Base-by-base conservation (phyloP, 2,113 vertebrate genomes). In the Himantopus leucocephalus region DNA sequence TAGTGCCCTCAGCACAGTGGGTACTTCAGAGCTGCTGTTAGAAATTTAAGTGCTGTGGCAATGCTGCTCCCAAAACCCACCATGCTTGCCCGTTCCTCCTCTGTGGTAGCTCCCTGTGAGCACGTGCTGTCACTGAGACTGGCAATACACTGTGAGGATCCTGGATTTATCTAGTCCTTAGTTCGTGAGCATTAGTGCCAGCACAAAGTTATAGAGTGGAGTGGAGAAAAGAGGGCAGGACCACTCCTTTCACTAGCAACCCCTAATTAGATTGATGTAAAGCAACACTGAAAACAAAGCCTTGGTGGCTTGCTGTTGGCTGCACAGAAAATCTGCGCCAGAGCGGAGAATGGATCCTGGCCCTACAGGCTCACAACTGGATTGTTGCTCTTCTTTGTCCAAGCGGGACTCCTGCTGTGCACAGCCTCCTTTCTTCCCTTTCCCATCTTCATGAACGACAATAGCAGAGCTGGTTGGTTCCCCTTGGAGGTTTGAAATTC, bases 151-250 rank as follows among this genome's bases (percentile, higher is more conserved):
- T 5, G 19, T 0, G 1, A 23, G 39, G 3, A 17, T 14, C 58
- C 70, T 7, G 3, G 2, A 5, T 2, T 5, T 5, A 0, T 5
- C 5, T 0, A 0, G 4, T 12, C 27, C 18, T 20, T 8, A 6
- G 19, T 8, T 19, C 0, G 2, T 9, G 39, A 75, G 62, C 4
- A 1, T 6, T 45, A 29, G 45, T 1, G 1, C 35, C 56, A 26
- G 0, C 17, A 2, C 14, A 3, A 0, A 6, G 2, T 1, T 13
- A 37, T 37, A 37, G 37, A 37, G 5, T 1, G 14, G 43, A 24
- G 26, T 2, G 23, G 41, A 53, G 68, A 8, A 20, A 3, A 7
- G 43, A 8, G 27, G 43, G 5, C 41, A 32, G 63, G 21, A 17
- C 6, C 13, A 0, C 56, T 64, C 0, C 22, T 47, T 13, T 34